Conservation (phyloP, 64 coral and sea anemone genomes). For the Montipora efflorescens region DNA sequence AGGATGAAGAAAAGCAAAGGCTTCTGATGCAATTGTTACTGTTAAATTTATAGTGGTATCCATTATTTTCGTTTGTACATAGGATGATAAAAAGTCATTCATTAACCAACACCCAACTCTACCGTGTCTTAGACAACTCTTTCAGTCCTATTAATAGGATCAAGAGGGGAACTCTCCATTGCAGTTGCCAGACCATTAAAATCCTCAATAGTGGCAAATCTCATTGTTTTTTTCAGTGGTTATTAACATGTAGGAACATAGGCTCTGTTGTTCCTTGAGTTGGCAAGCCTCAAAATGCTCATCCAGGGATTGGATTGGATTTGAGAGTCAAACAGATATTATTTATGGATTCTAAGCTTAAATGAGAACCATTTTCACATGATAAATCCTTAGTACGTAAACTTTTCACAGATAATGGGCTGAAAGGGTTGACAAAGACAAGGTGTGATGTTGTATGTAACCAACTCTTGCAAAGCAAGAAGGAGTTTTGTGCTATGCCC, state of each 20-base stretch:
- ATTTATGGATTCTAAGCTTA: too few relatives aligned
- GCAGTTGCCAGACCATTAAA: too few relatives aligned
- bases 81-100: background rate
- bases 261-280: too few relatives aligned
- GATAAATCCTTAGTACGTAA: background rate
- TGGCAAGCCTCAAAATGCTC: too few relatives aligned
- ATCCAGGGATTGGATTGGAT: too few relatives aligned
- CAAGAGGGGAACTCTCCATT: too few relatives aligned
- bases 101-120: background rate
- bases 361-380: too few relatives aligned
- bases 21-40: background rate
- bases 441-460: background rate
- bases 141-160: background rate
- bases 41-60: background rate
- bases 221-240: too few relatives aligned
- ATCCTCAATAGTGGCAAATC: too few relatives aligned
- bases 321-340: too few relatives aligned
- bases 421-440: background rate
- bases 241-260: too few relatives aligned
- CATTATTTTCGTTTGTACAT: constrained; percentile 44
- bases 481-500: constrained; percentile 7
- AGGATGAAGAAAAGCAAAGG: background rate
- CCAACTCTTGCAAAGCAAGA: constrained; percentile 57
- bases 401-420: background rate
- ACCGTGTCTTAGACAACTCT: background rate